These are phyloP conservation scores for Sipha flava DNA, from an alignment of 1,140 invertebrate species.

Conservation along the genomic window DNA sequence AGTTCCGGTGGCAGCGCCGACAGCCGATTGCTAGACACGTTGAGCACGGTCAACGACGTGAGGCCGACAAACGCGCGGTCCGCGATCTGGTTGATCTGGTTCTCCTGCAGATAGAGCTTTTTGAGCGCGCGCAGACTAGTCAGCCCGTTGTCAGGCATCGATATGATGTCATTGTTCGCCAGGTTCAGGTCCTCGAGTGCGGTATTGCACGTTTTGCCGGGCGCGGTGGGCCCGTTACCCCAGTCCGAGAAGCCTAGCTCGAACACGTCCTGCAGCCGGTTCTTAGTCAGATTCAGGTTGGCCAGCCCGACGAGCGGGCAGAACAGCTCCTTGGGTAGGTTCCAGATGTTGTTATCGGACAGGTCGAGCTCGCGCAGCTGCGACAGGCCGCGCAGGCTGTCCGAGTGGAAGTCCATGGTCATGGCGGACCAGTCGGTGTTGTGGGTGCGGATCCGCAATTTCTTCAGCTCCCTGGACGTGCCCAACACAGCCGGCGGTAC, in stretches of 20 bases:
- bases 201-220: slow-evolving; percentile 54
- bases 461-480: slow-evolving; percentile 64
- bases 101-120: slow-evolving; percentile 69
- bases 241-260: slow-evolving; percentile 62
- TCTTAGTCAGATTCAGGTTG: slow-evolving; percentile 69
- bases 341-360: slow-evolving; percentile 80
- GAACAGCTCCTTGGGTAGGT: slow-evolving; percentile 73
- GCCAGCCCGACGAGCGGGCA: slow-evolving; percentile 70
- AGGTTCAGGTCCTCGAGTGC: slow-evolving; percentile 74
- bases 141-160: slow-evolving; percentile 70
- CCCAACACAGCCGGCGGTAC: slow-evolving; percentile 64
- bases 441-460: slow-evolving; percentile 69
- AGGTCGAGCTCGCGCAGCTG: slow-evolving; percentile 74
- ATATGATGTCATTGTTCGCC: slow-evolving; percentile 72
- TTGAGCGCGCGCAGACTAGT: slow-evolving; percentile 63
- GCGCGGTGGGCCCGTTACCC: slow-evolving; percentile 41
- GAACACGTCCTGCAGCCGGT: slow-evolving; percentile 68
- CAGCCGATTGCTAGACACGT: slow-evolving; percentile 79
- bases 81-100: slow-evolving; percentile 74
- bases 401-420: slow-evolving; percentile 64
- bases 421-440: slow-evolving; percentile 70
- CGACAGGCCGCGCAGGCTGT: slow-evolving; percentile 60
- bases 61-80: slow-evolving; percentile 71
- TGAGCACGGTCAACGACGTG: slow-evolving; percentile 67
- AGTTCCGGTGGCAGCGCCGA: slow-evolving; percentile 73